These are phyloP conservation scores for Aspiorhynchus laticeps DNA, from an alignment of 2,113 vertebrate species.

Conservation along the genomic window DNA sequence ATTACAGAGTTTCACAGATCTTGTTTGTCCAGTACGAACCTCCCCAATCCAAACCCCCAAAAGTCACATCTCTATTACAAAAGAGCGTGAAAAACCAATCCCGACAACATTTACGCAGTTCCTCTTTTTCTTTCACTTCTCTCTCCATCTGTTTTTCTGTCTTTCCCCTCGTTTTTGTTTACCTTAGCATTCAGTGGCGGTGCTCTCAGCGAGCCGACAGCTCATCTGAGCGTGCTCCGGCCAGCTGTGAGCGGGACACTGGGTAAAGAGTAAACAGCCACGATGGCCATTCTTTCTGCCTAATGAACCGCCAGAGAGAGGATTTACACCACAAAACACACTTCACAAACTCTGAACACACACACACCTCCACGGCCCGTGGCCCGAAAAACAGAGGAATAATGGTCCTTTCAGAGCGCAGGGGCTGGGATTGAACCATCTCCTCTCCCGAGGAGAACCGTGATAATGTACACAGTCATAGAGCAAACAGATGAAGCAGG, in stretches of 20 bases:
- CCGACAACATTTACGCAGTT: background rate
- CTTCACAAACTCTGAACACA: constrained; percentile 64
- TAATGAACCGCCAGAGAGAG: constrained; percentile 82
- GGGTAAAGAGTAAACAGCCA: constrained; percentile 88
- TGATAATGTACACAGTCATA: constrained; percentile 64
- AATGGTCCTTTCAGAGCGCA: constrained; percentile 64
- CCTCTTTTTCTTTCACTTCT: background rate
- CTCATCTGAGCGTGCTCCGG: constrained; percentile 80
- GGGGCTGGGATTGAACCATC: constrained; percentile 61
- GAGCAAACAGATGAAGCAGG: constrained; percentile 43
- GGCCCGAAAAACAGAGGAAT: constrained; percentile 65
- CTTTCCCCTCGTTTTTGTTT: constrained; percentile 67
- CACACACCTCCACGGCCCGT: constrained; percentile 26
- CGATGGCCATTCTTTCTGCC: constrained; percentile 84
- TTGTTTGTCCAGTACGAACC: background rate
- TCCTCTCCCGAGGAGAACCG: constrained; percentile 62
- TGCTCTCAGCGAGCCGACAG: constrained; percentile 79
- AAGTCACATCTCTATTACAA: background rate
- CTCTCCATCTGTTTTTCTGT: constrained; percentile 11
- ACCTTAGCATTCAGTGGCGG: constrained; percentile 74
- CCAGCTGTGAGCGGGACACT: constrained; percentile 80
- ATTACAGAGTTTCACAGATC: background rate
- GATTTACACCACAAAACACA: constrained; percentile 88
- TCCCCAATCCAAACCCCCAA: background rate
- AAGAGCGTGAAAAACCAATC: background rate